These are phyloP conservation scores for Drosophila biarmipes DNA, from an alignment of 1,140 invertebrate species.

Conservation along the genomic window DNA sequence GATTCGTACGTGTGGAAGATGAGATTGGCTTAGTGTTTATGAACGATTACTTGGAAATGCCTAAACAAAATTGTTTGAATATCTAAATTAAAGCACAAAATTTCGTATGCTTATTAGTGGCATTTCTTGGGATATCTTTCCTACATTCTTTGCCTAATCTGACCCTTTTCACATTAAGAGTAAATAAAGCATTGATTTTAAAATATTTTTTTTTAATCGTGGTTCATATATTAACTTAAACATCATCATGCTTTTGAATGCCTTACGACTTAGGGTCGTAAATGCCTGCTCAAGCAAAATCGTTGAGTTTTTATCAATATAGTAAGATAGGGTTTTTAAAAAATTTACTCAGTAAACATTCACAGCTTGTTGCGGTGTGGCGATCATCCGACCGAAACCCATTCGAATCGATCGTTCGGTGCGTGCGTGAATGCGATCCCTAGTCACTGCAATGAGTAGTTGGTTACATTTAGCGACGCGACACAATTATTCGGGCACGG, in stretches of 20 bases:
- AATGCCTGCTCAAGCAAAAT: constrained; percentile 38
- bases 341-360: constrained; percentile 83
- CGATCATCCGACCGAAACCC: constrained; percentile 64
- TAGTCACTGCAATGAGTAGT: constrained; percentile 61
- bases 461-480: constrained; percentile 61
- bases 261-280: constrained; percentile 41
- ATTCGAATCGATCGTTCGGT: constrained; percentile 38
- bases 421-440: constrained; percentile 60
- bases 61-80: constrained; percentile 20
- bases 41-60: constrained; percentile 2
- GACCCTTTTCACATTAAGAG: neutral
- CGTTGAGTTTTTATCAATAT: constrained; percentile 50
- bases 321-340: constrained; percentile 41
- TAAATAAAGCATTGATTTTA: constrained; percentile 10
- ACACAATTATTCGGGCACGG: constrained; percentile 18
- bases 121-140: neutral
- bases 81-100: constrained; percentile 27
- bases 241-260: constrained; percentile 43
- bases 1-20: constrained; percentile 40
- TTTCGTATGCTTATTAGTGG: neutral
- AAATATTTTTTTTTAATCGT: constrained; percentile 37
- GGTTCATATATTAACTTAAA: constrained; percentile 54
- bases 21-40: constrained; percentile 11
- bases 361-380: constrained; percentile 74
- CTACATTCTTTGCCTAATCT: constrained; percentile 3